phyloP scores from a whole-genome alignment of 2,888 invertebrate genomes.

The Magallana nippona region DNA sequence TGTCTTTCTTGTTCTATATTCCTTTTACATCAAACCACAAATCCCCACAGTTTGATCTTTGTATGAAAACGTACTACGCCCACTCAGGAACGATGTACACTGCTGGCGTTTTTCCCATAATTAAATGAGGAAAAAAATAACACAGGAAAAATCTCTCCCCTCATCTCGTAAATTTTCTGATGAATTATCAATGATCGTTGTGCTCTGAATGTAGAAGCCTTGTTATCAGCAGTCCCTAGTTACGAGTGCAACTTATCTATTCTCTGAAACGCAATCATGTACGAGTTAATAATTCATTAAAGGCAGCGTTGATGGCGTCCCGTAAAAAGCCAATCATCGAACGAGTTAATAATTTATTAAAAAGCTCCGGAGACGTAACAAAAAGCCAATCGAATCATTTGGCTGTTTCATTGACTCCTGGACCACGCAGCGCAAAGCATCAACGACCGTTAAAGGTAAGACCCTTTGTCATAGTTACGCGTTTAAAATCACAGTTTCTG shows the following conservation, averaged over 20 bases:
- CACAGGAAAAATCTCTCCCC: slow-evolving; percentile 16
- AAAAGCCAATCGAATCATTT: slow-evolving; percentile 20
- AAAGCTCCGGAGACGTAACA: neutral
- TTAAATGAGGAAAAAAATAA: neutral
- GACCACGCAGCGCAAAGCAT: neutral
- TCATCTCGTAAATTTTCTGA: slow-evolving; percentile 16
- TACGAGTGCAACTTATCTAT: slow-evolving; percentile 12
- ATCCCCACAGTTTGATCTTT: no score
- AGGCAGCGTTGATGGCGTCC: neutral
- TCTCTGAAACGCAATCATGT: slow-evolving; percentile 28
- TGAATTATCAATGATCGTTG: neutral
- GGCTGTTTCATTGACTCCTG: slow-evolving; percentile 9
- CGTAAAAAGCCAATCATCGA: slow-evolving; percentile 33
- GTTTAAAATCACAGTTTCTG: no score
- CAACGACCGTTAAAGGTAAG: neutral
- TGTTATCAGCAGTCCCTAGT: slow-evolving; percentile 21
- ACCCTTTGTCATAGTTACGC: no score
- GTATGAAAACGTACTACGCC: no score
- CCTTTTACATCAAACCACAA: no score
- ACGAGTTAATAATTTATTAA: slow-evolving; percentile 33
- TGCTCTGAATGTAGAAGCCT: neutral
- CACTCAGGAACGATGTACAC: neutral
- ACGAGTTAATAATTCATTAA: slow-evolving; percentile 13
- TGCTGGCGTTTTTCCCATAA: neutral
- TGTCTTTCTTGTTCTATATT: no score